phyloP scores from a whole-genome alignment of 37 sponge, comb jelly and placozoan species.

The Aplysina aerophoba region DNA sequence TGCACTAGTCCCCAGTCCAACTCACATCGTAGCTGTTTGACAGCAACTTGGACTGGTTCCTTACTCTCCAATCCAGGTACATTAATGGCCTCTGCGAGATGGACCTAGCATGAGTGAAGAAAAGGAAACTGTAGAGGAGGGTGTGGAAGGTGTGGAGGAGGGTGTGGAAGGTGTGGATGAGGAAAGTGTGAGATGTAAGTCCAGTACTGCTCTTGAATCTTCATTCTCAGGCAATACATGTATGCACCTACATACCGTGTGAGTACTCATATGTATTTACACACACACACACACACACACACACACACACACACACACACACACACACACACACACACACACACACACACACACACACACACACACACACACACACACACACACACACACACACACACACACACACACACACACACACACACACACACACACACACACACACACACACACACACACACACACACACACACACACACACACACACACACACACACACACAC shows the following conservation, averaged over 20 bases:
- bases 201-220: too few relatives aligned
- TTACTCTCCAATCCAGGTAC: slow-evolving; percentile 47
- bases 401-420: slow-evolving; percentile 64
- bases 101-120: slow-evolving; percentile 42
- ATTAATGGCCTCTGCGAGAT: slow-evolving; percentile 44
- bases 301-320: background rate
- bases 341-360: slow-evolving; percentile 4
- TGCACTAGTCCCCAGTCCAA: too few relatives aligned
- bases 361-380: slow-evolving; percentile 56
- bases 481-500: slow-evolving; percentile 45
- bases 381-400: slow-evolving; percentile 65
- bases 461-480: slow-evolving; percentile 52
- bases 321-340: slow-evolving; percentile 18
- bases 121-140: background rate
- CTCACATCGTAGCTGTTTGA: slow-evolving; percentile 84
- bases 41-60: slow-evolving; percentile 60
- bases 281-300: background rate
- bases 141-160: background rate
- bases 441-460: slow-evolving; percentile 52
- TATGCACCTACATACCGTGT: background rate
- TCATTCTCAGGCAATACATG: background rate
- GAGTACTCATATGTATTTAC: too few relatives aligned
- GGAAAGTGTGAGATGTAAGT: background rate
- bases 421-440: slow-evolving; percentile 54
- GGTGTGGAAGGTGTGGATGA: background rate